These are phyloP conservation scores for Agrotis exclamationis DNA, from an alignment of 2,888 invertebrate genomes.

Conservation along the genomic window DNA sequence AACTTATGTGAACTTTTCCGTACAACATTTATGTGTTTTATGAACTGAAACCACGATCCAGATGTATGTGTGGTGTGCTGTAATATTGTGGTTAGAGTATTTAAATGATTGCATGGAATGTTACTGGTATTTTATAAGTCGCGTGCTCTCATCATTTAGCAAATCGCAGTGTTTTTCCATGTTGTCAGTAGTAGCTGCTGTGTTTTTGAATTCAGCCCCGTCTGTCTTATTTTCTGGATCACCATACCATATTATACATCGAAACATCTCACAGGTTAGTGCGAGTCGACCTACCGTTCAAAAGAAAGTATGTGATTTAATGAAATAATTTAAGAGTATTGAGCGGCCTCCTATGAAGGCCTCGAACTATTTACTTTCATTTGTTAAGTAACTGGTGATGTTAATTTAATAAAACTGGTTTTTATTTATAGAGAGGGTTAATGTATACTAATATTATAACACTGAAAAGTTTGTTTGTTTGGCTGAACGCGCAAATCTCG, in stretches of 20 bases:
- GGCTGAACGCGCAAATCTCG: no score
- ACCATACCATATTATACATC: neutral
- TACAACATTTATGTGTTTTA: neutral
- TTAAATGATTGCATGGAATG: slow-evolving; percentile 16
- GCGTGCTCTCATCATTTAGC: slow-evolving; percentile 15
- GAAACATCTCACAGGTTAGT: no score
- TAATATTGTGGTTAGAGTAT: neutral
- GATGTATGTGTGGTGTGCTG: neutral
- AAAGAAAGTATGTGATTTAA: slow-evolving; percentile 23
- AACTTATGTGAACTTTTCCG: slow-evolving; percentile 6
- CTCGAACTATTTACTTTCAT: slow-evolving; percentile 25
- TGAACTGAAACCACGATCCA: neutral
- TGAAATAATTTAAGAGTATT: slow-evolving; percentile 3
- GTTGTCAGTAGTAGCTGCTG: neutral
- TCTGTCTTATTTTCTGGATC: no score
- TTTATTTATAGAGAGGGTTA: no score
- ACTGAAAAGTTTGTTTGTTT: no score
- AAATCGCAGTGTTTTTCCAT: slow-evolving; percentile 19
- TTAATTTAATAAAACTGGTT: no score
- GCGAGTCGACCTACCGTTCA: neutral
- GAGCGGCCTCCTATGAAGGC: no score
- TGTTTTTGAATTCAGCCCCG: no score
- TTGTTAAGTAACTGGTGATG: neutral
- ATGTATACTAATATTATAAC: no score
- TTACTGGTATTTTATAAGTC: neutral